A percentile compares a stretch with the other conserved stretches of the same genome.
Conservation (phyloP, 2,797 vertebrate genomes). For the Echiichthys vipera region DNA sequence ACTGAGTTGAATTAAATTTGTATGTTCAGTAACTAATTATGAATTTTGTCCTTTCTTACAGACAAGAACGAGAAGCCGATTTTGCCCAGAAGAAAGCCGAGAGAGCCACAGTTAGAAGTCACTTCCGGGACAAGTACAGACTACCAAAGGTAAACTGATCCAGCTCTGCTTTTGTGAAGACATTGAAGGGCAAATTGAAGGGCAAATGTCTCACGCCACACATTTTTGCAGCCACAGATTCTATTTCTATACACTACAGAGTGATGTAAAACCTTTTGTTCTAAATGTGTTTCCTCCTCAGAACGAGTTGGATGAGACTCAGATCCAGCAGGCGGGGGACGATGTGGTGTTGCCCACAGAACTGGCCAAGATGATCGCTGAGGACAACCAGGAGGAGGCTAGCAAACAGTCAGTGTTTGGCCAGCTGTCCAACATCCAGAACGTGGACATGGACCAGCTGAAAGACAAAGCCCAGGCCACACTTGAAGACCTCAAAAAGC, state of each 20-base stretch:
- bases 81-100: slow-evolving; percentile 97
- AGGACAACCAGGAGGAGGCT: slow-evolving; percentile 94
- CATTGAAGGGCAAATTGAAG: neutral
- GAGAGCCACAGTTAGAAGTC: slow-evolving; percentile 92
- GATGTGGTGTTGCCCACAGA: slow-evolving; percentile 94
- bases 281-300: slow-evolving; percentile 60
- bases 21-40: neutral
- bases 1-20: slow-evolving; percentile 12
- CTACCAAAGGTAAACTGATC: slow-evolving; percentile 91
- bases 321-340: slow-evolving; percentile 94
- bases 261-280: neutral
- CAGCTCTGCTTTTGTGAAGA: neutral
- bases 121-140: slow-evolving; percentile 96
- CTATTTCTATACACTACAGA: neutral
- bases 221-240: neutral
- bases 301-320: slow-evolving; percentile 93
- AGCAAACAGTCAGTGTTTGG: slow-evolving; percentile 93
- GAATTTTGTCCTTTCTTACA: slow-evolving; percentile 61
- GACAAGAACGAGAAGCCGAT: slow-evolving; percentile 92
- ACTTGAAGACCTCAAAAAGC: slow-evolving; percentile 95
- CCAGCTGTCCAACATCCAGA: slow-evolving; percentile 94
- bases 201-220: neutral
- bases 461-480: slow-evolving; percentile 97
- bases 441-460: slow-evolving; percentile 93
- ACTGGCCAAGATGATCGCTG: slow-evolving; percentile 97